A percentile compares a stretch with the other conserved stretches of the same genome.
Evolutionary conservation across 1,140 invertebrate genomes (phyloP).

Genomic region (Drosophila punjabiensis): DNA sequence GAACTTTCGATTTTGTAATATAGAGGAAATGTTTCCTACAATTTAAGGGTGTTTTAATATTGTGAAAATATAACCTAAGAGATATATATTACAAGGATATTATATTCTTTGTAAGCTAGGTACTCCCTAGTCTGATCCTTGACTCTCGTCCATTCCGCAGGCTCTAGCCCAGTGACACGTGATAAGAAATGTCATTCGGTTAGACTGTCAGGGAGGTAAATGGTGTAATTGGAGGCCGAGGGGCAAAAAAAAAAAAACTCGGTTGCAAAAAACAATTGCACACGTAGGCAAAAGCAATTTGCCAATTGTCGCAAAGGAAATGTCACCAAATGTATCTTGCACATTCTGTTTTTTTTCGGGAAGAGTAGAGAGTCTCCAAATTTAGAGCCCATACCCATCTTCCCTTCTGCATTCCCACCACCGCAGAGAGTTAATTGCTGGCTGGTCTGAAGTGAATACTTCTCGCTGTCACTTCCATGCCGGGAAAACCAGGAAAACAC

Average conservation of each 20-base stretch:
- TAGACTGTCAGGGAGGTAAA: slow-evolving; percentile 32
- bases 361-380: background rate
- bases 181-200: slow-evolving; percentile 73
- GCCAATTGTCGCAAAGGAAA: slow-evolving; percentile 74
- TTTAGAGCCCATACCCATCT: background rate
- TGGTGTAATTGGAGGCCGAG: slow-evolving; percentile 32
- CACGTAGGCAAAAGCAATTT: slow-evolving; percentile 81
- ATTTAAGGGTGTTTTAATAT: too few species aligned
- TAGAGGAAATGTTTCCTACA: background rate
- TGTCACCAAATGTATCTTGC: slow-evolving; percentile 69
- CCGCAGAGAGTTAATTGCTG: slow-evolving; percentile 73
- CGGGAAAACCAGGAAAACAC: slow-evolving; percentile 43
- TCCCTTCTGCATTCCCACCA: background rate
- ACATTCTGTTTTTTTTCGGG: slow-evolving; percentile 15
- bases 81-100: background rate
- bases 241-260: slow-evolving; percentile 30
- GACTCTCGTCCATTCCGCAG: background rate
- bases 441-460: slow-evolving; percentile 72
- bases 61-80: too few species aligned
- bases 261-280: slow-evolving; percentile 50
- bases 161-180: slow-evolving; percentile 70
- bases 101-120: background rate
- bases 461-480: slow-evolving; percentile 65
- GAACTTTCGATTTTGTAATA: background rate
- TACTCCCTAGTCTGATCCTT: background rate